Evolutionary conservation across 2,888 invertebrate species (phyloP), one percentile per base, ranked within the genome.

Genomic region (Amblyjoppa proteus): DNA sequence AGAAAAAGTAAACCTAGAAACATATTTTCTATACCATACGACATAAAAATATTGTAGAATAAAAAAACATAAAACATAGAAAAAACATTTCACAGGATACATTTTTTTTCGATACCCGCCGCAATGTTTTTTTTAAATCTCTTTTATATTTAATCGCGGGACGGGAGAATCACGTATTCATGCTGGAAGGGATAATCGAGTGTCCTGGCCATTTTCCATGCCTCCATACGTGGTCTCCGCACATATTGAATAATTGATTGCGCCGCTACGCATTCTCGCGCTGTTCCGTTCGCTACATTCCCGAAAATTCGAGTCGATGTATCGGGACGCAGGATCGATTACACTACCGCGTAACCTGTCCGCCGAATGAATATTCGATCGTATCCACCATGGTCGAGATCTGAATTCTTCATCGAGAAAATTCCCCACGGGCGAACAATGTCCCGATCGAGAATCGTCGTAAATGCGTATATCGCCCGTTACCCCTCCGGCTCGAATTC

Each of bases 221-320:
- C 7, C 64, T 34, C 31, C 6, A 7, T 38, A 38, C 38, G 66
- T 2, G 20, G 38, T 38, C 34, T 61, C 16, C 20, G 38, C 9
- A 66, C 41, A 20, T 68, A 68, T 68, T 68, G 66, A 68, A 68
- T 68, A 38, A 68, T 38, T 68, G 41, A 68, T 68, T 68, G 41
- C 20, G 9, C 31, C 11, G 31, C 20, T 11, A 68, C 66, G 66
- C 66, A 41, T 68, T 41, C 66, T 41, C 38, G 20, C 20, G n/a
- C 38, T 16, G 38, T 31, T 61, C 61, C 61, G 31, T 13, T n/a
- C 31, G 31, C 61, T 16, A 61, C 16, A 28, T 13, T 7, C 38
- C 9, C 66, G 41, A 68, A 68, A 68, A 68, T 68, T 68, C 66
- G 66, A 1, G 38, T 9, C 38, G 0, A 34, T 64, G 31, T 64